These are phyloP conservation scores for Drosophila bifasciata DNA, from an alignment of 1,140 invertebrate genomes.

Conservation along the genomic window DNA sequence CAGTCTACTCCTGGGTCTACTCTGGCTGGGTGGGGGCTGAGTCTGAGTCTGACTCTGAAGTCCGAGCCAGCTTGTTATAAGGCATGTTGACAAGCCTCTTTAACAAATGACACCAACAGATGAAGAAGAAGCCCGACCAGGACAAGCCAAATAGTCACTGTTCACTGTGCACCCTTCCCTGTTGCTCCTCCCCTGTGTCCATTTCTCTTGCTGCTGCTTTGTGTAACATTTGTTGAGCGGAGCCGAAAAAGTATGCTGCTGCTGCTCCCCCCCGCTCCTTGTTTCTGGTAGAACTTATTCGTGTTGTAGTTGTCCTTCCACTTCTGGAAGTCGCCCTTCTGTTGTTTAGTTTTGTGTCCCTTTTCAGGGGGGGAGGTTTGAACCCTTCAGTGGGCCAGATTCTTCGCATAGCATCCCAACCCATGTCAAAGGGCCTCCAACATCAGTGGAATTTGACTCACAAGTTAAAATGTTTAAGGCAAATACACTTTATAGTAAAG, in stretches of 20 bases:
- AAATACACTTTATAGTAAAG: not conserved
- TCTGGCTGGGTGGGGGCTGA: slow-evolving; percentile 12
- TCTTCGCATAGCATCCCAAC: slow-evolving; percentile 30
- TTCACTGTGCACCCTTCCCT: slow-evolving; percentile 15
- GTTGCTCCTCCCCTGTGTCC: not conserved
- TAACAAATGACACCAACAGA: slow-evolving; percentile 83
- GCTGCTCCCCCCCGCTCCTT: slow-evolving; percentile 37
- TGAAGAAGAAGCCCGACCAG: slow-evolving; percentile 45
- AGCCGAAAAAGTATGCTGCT: slow-evolving; percentile 64
- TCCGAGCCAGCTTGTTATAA: slow-evolving; percentile 78
- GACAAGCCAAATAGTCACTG: slow-evolving; percentile 65
- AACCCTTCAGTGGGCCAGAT: slow-evolving; percentile 8
- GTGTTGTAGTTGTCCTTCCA: slow-evolving; percentile 7
- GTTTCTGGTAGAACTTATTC: slow-evolving; percentile 38
- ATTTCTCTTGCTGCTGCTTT: slow-evolving; percentile 30
- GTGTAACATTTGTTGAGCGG: slow-evolving; percentile 75
- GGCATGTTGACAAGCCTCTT: slow-evolving; percentile 83
- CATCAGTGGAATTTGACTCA: slow-evolving; percentile 23
- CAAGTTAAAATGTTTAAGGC: slow-evolving; percentile 3
- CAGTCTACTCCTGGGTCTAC: slow-evolving; percentile 1
- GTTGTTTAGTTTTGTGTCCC: slow-evolving; percentile 64
- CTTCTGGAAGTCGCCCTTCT: slow-evolving; percentile 33
- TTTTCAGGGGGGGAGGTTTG: slow-evolving; percentile 31
- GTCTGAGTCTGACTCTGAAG: slow-evolving; percentile 37
- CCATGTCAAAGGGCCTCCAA: slow-evolving; percentile 42